Conservation (phyloP, 2,888 invertebrate genomes). For the Halocaridina rubra region DNA sequence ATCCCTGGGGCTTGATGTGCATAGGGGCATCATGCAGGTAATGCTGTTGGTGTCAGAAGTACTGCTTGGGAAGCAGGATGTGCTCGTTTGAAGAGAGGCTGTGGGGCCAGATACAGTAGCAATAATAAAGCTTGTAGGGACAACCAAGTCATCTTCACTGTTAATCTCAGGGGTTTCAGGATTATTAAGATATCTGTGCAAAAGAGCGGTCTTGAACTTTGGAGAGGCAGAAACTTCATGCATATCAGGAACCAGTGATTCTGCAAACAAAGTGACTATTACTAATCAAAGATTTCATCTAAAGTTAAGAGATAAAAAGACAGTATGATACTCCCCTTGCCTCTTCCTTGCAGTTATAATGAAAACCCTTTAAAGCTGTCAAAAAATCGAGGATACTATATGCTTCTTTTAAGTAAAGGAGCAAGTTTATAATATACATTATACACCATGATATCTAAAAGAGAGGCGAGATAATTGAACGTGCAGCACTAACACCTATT, state of each 20-base stretch:
- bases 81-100: not conserved
- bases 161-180: not conserved
- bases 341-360: too few relatives aligned
- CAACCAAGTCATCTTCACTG: not conserved
- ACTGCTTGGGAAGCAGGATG: not conserved
- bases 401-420: too few relatives aligned
- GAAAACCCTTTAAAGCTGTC: not conserved
- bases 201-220: slow-evolving; percentile 58
- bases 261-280: not conserved
- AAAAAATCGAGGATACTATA: too few relatives aligned
- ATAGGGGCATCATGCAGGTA: slow-evolving; percentile 7
- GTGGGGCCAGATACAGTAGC: not conserved
- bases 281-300: too few relatives aligned
- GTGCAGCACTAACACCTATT: too few relatives aligned
- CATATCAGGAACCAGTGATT: slow-evolving; percentile 4
- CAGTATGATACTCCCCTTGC: too few relatives aligned
- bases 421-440: too few relatives aligned
- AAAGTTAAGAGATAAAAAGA: too few relatives aligned
- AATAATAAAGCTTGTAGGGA: not conserved
- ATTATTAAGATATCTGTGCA: slow-evolving; percentile 59
- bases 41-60: too few relatives aligned
- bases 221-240: slow-evolving; percentile 39
- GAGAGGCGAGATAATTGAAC: too few relatives aligned
- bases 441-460: too few relatives aligned
- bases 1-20: slow-evolving; percentile 45